Evolutionary conservation across 2,797 vertebrate genomes (phyloP).

Genomic region (Manis crassicaudata): DNA sequence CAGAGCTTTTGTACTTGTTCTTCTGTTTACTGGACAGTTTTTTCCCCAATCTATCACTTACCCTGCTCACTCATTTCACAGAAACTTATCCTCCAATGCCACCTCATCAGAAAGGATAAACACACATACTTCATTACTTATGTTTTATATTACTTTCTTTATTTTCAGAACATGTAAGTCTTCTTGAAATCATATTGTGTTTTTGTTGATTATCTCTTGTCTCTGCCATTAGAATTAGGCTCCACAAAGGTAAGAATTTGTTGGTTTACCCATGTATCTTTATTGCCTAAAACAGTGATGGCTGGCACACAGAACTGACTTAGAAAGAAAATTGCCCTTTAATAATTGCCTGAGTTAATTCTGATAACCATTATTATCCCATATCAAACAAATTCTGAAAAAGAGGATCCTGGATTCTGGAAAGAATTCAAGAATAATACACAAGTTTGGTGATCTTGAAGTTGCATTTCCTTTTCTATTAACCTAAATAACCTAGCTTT

Average conservation of each 20-base stretch:
- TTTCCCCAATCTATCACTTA: background rate
- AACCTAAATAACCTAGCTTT: constrained; percentile 35
- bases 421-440: constrained; percentile 48
- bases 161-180: constrained; percentile 28
- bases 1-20: background rate
- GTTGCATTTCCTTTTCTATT: constrained; percentile 7
- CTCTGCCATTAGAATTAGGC: constrained; percentile 33
- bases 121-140: background rate
- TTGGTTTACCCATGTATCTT: background rate
- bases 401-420: constrained; percentile 29
- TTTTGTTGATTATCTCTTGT: background rate
- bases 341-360: constrained; percentile 3
- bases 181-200: background rate
- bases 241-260: background rate
- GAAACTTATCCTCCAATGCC: background rate
- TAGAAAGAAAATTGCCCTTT: background rate
- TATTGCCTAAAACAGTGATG: background rate
- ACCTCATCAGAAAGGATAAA: background rate
- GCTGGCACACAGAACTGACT: background rate
- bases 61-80: background rate
- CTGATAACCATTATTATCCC: background rate
- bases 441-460: constrained; percentile 33
- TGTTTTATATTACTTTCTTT: constrained; percentile 33
- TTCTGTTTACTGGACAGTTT: background rate
- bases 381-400: constrained; percentile 13